phyloP scores from a whole-genome alignment of 2,797 vertebrate species.

The Xerus rutilus region DNA sequence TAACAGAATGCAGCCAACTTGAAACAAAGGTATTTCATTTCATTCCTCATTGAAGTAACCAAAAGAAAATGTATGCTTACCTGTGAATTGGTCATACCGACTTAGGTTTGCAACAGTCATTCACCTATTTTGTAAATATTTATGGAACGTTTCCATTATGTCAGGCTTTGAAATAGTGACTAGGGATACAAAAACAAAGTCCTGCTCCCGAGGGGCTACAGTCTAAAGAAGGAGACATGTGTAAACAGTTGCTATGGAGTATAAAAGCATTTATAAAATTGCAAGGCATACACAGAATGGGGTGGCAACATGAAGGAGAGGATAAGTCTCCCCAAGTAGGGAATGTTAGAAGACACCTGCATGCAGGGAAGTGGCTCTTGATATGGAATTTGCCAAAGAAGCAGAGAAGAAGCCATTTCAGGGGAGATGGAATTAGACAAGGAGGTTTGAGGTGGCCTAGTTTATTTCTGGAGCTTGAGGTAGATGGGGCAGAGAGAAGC shows the following conservation, averaged over 20 bases:
- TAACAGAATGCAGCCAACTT: background rate
- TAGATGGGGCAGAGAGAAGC: background rate
- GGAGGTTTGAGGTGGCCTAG: background rate
- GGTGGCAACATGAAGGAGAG: background rate
- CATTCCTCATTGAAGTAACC: background rate
- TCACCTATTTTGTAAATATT: background rate
- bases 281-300: background rate
- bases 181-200: slow-evolving; percentile 19
- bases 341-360: background rate
- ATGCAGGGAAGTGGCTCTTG: background rate
- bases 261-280: background rate
- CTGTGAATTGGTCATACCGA: background rate
- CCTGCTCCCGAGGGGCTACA: background rate
- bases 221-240: background rate
- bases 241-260: background rate
- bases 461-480: background rate
- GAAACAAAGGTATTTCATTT: background rate
- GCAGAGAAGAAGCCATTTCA: background rate
- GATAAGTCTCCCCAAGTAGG: background rate
- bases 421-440: background rate
- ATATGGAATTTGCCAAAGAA: background rate
- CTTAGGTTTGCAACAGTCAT: background rate
- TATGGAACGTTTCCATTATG: background rate
- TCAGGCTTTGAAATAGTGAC: slow-evolving; percentile 43
- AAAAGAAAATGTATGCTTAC: background rate